phyloP scores from a whole-genome alignment of 2,888 invertebrate genomes.

The Trimorus sp. region DNA sequence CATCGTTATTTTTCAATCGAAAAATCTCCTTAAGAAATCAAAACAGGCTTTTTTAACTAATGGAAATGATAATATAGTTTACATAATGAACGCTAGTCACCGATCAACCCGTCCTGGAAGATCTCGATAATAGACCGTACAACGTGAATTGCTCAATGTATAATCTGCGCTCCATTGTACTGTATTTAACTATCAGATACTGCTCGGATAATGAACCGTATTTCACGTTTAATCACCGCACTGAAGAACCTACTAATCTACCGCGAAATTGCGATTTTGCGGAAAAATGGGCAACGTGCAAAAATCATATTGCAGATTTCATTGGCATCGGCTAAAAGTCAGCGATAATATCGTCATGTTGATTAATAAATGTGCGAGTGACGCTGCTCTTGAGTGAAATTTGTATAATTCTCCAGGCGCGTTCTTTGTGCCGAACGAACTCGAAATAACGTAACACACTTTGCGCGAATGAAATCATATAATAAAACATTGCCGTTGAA shows the following conservation, averaged over 20 bases:
- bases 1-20: neutral
- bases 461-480: conserved; percentile 39
- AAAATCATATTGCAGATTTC: too few species aligned
- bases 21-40: neutral
- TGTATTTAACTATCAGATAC: conserved; percentile 7
- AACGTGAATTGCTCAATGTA: conserved; percentile 23
- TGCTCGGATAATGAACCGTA: conserved; percentile 17
- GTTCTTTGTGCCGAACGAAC: conserved; percentile 10
- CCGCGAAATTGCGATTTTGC: too few species aligned
- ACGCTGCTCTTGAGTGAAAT: conserved; percentile 1
- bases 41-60: neutral
- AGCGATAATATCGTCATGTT: too few species aligned
- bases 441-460: conserved; percentile 9
- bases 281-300: too few species aligned
- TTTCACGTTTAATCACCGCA: neutral
- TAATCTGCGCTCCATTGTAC: conserved; percentile 19
- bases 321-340: too few species aligned
- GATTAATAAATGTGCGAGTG: conserved; percentile 23
- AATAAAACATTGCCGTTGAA: conserved; percentile 26
- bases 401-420: conserved; percentile 16
- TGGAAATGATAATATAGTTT: conserved; percentile 22
- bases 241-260: too few species aligned
- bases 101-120: conserved; percentile 26
- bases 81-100: conserved; percentile 16
- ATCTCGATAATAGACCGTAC: conserved; percentile 37